A percentile compares a stretch with the other conserved stretches of the same genome.
Evolutionary conservation across 30 jellyfish, hydroid and myxozoan species (phyloP).

Genomic region (Mastigias papua): DNA sequence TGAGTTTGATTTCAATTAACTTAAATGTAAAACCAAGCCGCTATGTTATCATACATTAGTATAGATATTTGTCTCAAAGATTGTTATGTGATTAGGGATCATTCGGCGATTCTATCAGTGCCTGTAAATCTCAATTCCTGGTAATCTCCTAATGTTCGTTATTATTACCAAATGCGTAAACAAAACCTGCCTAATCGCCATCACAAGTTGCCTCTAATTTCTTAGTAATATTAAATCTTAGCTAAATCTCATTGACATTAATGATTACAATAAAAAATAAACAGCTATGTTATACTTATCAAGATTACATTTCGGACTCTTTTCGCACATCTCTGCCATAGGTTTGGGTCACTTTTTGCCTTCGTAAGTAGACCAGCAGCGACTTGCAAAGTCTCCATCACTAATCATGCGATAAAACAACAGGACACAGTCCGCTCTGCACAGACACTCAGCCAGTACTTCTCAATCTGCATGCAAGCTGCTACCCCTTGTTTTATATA

Average conservation of each 20-base stretch:
- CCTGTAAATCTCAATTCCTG: no score
- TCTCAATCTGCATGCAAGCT: slow-evolving; percentile 21
- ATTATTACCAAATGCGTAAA: no score
- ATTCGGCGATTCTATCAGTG: no score
- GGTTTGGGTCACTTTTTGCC: slow-evolving; percentile 59
- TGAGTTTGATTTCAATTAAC: no score
- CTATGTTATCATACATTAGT: no score
- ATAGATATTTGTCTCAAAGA: no score
- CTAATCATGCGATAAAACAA: neutral
- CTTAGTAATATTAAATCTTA: no score
- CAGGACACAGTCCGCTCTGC: neutral
- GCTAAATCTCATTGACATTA: neutral
- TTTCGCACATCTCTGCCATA: slow-evolving; percentile 57
- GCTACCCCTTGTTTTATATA: neutral
- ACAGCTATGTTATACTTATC: neutral
- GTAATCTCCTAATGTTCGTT: no score
- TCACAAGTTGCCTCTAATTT: neutral
- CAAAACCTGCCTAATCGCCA: no score
- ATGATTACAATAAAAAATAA: neutral
- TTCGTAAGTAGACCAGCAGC: neutral
- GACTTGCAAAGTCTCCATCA: slow-evolving; percentile 24
- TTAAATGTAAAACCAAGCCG: no score
- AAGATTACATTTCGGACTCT: slow-evolving; percentile 25
- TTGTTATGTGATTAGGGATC: no score
- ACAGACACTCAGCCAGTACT: neutral